phyloP scores from a whole-genome alignment of 2,888 invertebrate species.

The Ochropacha duplaris region DNA sequence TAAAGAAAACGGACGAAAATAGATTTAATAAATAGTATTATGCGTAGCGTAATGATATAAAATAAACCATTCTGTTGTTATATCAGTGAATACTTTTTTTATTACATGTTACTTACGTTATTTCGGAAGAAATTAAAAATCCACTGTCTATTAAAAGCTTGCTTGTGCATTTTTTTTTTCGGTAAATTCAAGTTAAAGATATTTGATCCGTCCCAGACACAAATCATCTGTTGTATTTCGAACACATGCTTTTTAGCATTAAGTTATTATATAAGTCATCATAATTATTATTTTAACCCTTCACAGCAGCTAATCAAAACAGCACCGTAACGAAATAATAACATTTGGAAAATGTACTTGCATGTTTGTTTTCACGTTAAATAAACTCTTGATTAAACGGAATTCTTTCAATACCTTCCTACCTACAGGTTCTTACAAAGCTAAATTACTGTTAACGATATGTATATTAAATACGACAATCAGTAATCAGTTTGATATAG shows the following conservation, averaged over 20 bases:
- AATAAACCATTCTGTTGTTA: slow-evolving; percentile 35
- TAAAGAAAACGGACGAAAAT: slow-evolving; percentile 41
- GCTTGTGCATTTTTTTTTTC: slow-evolving; percentile 45
- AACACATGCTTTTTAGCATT: slow-evolving; percentile 42
- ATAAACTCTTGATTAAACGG: slow-evolving; percentile 61
- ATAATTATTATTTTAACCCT: slow-evolving; percentile 56
- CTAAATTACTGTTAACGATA: too few species aligned
- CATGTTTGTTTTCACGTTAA: slow-evolving; percentile 76
- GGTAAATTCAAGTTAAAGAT: slow-evolving; percentile 15
- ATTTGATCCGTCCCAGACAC: slow-evolving; percentile 59
- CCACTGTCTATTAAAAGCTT: slow-evolving; percentile 28
- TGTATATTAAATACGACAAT: too few species aligned
- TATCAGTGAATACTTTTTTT: slow-evolving; percentile 21
- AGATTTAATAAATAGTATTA: slow-evolving; percentile 33
- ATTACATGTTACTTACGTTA: slow-evolving; percentile 26
- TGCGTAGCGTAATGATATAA: slow-evolving; percentile 18
- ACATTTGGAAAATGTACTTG: slow-evolving; percentile 74
- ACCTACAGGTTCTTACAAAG: too few species aligned
- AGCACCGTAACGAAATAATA: slow-evolving; percentile 64
- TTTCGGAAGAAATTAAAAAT: slow-evolving; percentile 14
- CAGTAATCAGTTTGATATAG: too few species aligned
- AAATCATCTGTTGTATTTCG: slow-evolving; percentile 34
- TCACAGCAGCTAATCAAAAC: slow-evolving; percentile 68
- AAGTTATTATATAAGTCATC: slow-evolving; percentile 46
- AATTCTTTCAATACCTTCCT: slow-evolving; percentile 11